Conservation (phyloP, 2,113 vertebrate species). For the Calcarius ornatus region DNA sequence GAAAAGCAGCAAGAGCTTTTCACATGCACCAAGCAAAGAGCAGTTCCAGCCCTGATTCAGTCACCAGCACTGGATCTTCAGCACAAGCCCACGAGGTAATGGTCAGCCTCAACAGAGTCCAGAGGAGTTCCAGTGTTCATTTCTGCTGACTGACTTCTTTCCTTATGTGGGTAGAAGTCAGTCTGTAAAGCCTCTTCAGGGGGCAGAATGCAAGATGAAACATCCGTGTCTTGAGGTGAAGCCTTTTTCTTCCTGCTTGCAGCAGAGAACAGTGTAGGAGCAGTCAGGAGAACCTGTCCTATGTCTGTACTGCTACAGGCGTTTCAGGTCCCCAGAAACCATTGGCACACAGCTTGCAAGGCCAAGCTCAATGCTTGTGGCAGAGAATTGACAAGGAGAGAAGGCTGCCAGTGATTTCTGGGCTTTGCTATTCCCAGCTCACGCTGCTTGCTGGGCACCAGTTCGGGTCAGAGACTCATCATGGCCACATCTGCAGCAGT, state of each 20-base stretch:
- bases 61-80: not conserved
- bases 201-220: not conserved
- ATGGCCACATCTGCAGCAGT: not conserved
- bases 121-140: not conserved
- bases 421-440: not conserved
- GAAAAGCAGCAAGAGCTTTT: slow-evolving; percentile 49
- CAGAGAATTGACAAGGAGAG: not conserved
- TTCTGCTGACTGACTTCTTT: not conserved
- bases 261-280: not conserved
- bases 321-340: not conserved
- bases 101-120: not conserved
- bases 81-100: not conserved
- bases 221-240: not conserved
- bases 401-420: not conserved
- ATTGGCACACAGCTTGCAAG: not conserved
- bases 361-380: not conserved
- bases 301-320: not conserved
- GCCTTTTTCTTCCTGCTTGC: not conserved
- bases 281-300: not conserved
- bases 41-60: not conserved
- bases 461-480: not conserved
- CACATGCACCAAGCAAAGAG: slow-evolving; percentile 16
- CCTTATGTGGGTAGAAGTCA: not conserved
- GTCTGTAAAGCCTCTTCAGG: not conserved
- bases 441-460: not conserved